Percentiles rank a stretch among this genome's conserved stretches.
These are phyloP conservation scores for Tenualosa ilisha DNA, from an alignment of 2,797 vertebrate species.

Conservation along the genomic window DNA sequence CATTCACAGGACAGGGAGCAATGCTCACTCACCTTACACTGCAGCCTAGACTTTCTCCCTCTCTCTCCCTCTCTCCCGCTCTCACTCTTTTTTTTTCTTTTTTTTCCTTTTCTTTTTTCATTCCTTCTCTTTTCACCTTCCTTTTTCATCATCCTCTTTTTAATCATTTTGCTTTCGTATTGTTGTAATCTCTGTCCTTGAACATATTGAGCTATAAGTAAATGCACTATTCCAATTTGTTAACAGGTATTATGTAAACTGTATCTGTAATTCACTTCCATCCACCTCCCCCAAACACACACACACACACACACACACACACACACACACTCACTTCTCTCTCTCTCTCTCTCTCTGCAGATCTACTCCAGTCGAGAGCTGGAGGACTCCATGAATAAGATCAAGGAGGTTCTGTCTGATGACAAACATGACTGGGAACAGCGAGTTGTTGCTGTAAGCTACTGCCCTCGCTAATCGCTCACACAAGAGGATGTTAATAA, in stretches of 20 bases:
- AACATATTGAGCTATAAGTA: too few species aligned
- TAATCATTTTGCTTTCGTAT: too few species aligned
- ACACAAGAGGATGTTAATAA: too few species aligned
- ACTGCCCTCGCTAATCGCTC: neutral
- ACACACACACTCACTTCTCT: too few species aligned
- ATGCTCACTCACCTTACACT: neutral
- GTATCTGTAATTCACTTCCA: too few species aligned
- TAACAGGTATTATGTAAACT: too few species aligned
- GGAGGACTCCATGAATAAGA: constrained; percentile 92
- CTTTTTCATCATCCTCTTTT: too few species aligned
- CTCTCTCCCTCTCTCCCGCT: neutral
- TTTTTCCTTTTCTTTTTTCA: too few species aligned
- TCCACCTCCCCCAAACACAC: neutral
- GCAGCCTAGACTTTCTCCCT: neutral
- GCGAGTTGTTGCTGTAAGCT: constrained; percentile 88
- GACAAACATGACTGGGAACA: constrained; percentile 99
- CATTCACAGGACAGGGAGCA: neutral
- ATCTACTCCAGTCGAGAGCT: constrained; percentile 94
- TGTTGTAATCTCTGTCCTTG: too few species aligned
- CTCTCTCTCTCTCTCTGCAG: constrained; percentile 63
- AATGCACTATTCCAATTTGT: too few species aligned
- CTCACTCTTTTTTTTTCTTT: neutral
- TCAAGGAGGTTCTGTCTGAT: constrained; percentile 91
- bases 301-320: neutral
- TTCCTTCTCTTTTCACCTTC: neutral